phyloP scores from a whole-genome alignment of 2,888 invertebrate genomes.

The Ormyrus pomaceus region DNA sequence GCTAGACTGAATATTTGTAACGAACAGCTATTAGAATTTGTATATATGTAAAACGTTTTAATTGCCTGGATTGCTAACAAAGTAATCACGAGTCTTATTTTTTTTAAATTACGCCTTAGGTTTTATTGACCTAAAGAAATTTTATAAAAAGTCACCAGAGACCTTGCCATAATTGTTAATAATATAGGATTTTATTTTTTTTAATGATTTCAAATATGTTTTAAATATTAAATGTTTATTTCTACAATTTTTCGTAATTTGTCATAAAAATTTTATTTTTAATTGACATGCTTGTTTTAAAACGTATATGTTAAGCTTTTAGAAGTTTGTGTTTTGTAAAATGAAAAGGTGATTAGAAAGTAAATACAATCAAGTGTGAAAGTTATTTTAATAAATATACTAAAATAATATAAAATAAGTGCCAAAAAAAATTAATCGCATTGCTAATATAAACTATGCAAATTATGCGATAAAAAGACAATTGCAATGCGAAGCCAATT shows the following conservation, averaged over 20 bases:
- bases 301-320: constrained; percentile 40
- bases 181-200: constrained; percentile 47
- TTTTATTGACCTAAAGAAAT: constrained; percentile 48
- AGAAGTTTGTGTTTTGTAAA: constrained; percentile 25
- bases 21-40: constrained; percentile 31
- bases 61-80: constrained; percentile 34
- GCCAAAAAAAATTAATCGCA: constrained; percentile 45
- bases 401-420: constrained; percentile 39
- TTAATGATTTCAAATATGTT: constrained; percentile 35
- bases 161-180: constrained; percentile 51
- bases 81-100: constrained; percentile 43
- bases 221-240: constrained; percentile 41
- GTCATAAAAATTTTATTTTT: constrained; percentile 29
- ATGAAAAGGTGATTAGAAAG: constrained; percentile 5
- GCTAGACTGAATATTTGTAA: constrained; percentile 75
- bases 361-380: constrained; percentile 41
- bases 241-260: constrained; percentile 15
- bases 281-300: constrained; percentile 41
- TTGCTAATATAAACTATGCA: constrained; percentile 35
- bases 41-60: constrained; percentile 40
- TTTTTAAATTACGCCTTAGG: constrained; percentile 35
- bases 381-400: constrained; percentile 35
- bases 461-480: constrained; percentile 46
- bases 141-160: constrained; percentile 50
- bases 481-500: constrained; percentile 33